phyloP scores from a whole-genome alignment of 2,113 vertebrate species.

The Stegastes partitus region DNA sequence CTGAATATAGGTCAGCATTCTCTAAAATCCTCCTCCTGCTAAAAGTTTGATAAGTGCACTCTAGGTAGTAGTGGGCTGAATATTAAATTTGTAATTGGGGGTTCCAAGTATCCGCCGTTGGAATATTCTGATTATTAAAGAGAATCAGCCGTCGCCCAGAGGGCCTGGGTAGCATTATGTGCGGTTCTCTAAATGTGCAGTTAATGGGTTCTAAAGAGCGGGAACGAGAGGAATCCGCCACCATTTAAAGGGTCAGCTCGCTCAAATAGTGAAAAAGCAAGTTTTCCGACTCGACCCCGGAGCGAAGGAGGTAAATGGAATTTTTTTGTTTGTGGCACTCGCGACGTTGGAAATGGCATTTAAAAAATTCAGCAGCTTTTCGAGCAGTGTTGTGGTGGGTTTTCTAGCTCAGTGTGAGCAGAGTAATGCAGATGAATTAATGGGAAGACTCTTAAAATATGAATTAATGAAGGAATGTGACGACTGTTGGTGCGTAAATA shows the following conservation, averaged over 20 bases:
- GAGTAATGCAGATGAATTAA: neutral
- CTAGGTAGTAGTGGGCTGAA: constrained; percentile 70
- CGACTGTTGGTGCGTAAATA: neutral
- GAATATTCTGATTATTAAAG: constrained; percentile 65
- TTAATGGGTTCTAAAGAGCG: constrained; percentile 31
- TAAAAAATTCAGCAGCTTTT: constrained; percentile 19
- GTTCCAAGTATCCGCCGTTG: constrained; percentile 46
- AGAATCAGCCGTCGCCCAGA: constrained; percentile 23
- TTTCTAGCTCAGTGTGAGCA: too few relatives aligned
- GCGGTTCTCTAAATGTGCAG: constrained; percentile 34
- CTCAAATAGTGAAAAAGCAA: constrained; percentile 5
- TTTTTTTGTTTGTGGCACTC: neutral
- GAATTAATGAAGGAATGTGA: neutral
- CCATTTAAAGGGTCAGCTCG: constrained; percentile 4
- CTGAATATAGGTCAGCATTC: constrained; percentile 78
- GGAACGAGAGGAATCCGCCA: neutral
- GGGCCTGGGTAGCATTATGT: constrained; percentile 9
- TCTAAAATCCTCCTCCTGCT: constrained; percentile 70
- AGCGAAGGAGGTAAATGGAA: neutral
- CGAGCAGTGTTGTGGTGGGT: too few relatives aligned
- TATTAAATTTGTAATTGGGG: constrained; percentile 73
- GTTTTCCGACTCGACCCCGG: neutral
- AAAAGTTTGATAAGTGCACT: constrained; percentile 77
- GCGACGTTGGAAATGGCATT: constrained; percentile 3
- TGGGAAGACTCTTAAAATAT: constrained; percentile 5